These are phyloP conservation scores for Anomalospiza imberbis DNA, from an alignment of 2,797 vertebrate species.

Conservation along the genomic window DNA sequence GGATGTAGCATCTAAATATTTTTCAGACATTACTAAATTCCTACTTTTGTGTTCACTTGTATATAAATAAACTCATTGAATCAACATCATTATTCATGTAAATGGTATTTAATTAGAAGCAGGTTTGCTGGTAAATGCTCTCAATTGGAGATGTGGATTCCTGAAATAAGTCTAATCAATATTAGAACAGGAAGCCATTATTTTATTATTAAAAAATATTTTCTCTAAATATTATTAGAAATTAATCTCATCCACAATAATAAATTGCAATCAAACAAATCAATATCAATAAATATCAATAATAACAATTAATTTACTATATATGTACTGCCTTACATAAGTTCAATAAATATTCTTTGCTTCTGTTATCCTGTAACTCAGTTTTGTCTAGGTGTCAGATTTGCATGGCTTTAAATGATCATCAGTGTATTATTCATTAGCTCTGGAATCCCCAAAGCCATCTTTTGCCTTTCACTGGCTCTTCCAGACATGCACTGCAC, in stretches of 20 bases:
- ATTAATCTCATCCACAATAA: neutral
- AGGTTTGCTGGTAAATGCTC: neutral
- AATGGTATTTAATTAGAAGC: constrained; percentile 4
- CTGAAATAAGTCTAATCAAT: neutral
- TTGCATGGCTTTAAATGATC: neutral
- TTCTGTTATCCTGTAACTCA: neutral
- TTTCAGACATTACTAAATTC: neutral
- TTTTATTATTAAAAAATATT: neutral
- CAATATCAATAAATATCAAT: neutral
- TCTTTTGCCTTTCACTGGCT: neutral
- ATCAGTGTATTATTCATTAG: neutral
- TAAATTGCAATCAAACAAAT: neutral
- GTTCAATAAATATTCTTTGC: neutral
- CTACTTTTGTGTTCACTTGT: neutral
- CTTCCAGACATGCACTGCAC: neutral
- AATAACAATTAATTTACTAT: neutral
- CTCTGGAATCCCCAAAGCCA: neutral
- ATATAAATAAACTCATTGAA: neutral
- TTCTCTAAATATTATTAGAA: neutral
- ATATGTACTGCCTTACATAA: neutral
- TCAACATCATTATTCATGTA: neutral
- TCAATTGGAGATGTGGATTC: neutral
- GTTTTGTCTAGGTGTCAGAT: neutral
- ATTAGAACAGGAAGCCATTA: neutral
- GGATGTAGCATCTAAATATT: neutral